phyloP scores from a whole-genome alignment of 2,888 invertebrate genomes.

The Lamellibrachia columna region DNA sequence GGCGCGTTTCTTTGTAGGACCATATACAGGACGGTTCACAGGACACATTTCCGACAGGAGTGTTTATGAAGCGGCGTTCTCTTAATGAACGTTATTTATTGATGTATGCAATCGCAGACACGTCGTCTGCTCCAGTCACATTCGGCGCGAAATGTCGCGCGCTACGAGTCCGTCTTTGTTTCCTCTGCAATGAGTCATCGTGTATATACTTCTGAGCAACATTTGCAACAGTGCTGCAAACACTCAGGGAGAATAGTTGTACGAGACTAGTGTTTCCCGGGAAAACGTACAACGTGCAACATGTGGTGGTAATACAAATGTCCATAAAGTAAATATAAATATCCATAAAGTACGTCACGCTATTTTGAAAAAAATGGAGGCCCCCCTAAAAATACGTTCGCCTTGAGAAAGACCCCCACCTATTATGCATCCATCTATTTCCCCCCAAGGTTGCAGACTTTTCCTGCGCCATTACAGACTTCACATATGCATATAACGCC shows the following conservation, averaged over 20 bases:
- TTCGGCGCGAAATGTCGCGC: neutral
- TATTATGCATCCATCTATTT: too few species aligned
- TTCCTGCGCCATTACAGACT: too few species aligned
- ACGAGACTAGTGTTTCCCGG: neutral
- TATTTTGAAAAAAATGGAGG: too few species aligned
- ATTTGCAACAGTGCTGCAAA: neutral
- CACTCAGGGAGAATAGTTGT: neutral
- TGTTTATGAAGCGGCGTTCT: neutral
- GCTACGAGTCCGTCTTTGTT: neutral
- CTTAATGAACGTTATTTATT: neutral
- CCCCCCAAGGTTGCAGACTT: too few species aligned
- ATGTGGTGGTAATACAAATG: too few species aligned
- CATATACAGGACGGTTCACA: neutral
- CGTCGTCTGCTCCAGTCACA: neutral
- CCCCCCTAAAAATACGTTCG: too few species aligned
- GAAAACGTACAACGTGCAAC: neutral
- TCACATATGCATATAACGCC: too few species aligned
- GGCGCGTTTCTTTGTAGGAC: neutral
- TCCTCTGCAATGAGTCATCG: neutral
- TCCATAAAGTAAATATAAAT: too few species aligned
- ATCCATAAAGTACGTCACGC: too few species aligned
- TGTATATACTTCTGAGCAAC: conserved; percentile 10
- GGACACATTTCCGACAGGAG: neutral
- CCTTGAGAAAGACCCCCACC: too few species aligned
- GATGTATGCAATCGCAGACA: neutral